Evolutionary conservation across 2,888 invertebrate genomes (phyloP).

Genomic region (Hedya salicella): DNA sequence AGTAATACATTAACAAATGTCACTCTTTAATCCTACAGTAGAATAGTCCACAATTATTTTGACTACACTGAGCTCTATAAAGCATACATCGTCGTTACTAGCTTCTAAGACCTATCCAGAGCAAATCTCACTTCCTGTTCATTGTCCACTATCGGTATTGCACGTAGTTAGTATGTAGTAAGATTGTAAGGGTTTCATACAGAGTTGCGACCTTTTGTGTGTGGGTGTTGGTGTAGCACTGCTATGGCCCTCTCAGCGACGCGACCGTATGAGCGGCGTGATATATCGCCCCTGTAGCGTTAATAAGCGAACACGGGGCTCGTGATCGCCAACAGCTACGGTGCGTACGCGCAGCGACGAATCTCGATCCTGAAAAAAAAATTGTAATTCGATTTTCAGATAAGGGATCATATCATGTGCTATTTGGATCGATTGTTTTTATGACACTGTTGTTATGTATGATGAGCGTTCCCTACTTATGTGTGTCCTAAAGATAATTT

Average conservation of each 20-base stretch:
- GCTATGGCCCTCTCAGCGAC: constrained; percentile 44
- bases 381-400: too few species aligned
- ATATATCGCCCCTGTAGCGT: constrained; percentile 82
- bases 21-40: too few species aligned
- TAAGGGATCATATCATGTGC: too few species aligned
- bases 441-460: too few species aligned
- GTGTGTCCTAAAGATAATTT: too few species aligned
- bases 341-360: constrained; percentile 55
- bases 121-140: constrained; percentile 42
- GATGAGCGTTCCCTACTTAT: too few species aligned
- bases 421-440: too few species aligned
- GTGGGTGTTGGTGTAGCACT: not conserved
- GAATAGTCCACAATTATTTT: not conserved
- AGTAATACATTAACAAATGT: too few species aligned
- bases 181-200: not conserved
- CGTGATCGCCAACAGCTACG: constrained; percentile 80
- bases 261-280: constrained; percentile 77
- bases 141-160: constrained; percentile 31
- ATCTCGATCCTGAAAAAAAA: constrained; percentile 46
- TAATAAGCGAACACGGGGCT: constrained; percentile 81
- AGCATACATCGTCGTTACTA: constrained; percentile 16
- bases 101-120: constrained; percentile 27
- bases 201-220: constrained; percentile 16
- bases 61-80: constrained; percentile 6
- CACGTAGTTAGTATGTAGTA: constrained; percentile 7